Percentiles rank a stretch among this genome's conserved stretches.
Conservation (phyloP, 2,888 invertebrate species). For the Drosophila diplacantha region DNA sequence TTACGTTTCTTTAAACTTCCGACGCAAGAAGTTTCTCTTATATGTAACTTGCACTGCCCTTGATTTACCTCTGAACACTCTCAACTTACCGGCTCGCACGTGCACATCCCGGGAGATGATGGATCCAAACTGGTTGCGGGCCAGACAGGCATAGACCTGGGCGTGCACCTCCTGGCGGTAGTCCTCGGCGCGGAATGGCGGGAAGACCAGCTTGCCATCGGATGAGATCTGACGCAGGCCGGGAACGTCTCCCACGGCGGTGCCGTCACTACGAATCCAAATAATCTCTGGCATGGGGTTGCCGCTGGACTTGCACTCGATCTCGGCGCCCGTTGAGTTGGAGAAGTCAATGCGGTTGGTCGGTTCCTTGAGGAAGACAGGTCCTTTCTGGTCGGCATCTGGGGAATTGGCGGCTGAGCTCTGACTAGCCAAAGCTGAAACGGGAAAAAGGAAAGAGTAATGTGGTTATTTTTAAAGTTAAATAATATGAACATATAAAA, state of each 20-base stretch:
- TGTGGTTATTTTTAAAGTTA: not conserved
- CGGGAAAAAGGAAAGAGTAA: not conserved
- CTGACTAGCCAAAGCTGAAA: constrained; percentile 47
- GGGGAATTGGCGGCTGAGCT: constrained; percentile 75
- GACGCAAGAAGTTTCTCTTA: not conserved
- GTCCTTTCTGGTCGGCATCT: constrained; percentile 90
- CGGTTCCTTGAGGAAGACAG: constrained; percentile 94
- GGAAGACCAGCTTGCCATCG: constrained; percentile 95
- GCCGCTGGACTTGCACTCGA: constrained; percentile 94
- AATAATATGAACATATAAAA: too few relatives aligned
- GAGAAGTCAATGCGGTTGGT: constrained; percentile 95
- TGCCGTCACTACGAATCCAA: constrained; percentile 94
- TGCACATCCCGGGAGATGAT: constrained; percentile 95
- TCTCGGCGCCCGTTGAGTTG: constrained; percentile 94
- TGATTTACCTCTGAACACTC: constrained; percentile 3
- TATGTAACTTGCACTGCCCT: constrained; percentile 47
- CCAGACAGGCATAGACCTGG: constrained; percentile 94
- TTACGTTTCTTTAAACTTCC: not conserved
- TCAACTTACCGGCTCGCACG: constrained; percentile 91
- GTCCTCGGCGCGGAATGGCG: constrained; percentile 95
- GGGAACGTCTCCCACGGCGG: constrained; percentile 93
- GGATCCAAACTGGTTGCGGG: constrained; percentile 91
- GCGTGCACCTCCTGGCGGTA: constrained; percentile 96
- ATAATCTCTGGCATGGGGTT: constrained; percentile 94
- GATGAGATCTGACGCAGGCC: constrained; percentile 91